Base-by-base conservation (phyloP, 2,797 vertebrate species). In the Cyprinella venusta region DNA sequence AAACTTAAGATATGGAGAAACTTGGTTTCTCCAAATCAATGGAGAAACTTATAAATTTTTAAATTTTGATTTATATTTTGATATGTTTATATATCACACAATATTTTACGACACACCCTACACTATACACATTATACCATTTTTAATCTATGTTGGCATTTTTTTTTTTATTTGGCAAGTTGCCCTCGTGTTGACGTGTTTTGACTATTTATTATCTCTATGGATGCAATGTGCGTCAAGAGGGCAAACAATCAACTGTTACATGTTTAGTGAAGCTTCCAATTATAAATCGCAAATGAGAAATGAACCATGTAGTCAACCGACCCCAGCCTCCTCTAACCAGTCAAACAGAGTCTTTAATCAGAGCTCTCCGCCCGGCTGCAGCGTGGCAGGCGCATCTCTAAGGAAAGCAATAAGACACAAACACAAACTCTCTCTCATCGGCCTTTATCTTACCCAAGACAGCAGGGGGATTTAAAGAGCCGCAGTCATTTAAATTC, bases 261-360 rank as follows among this genome's bases (percentile, higher is more conserved):
- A 18, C 33, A 59, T 56, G 21, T 56, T 56, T 59, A 21, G 59
- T 10, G 16, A 42, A 33, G 26, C 61, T 15, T 77, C 61, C 38
- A 77, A 77, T 77, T 64, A 77, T 64, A 18, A 48, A 45, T 4
- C 6, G 24, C 42, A 63, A 63, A 48, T 64, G 24, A 77, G 40
- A 63, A 63, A 48, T 64, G 24, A 77, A 63, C 18, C 42, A 61
- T 64, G 61, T 64, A 45, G 61, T 64, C 26, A 30, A 48, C 38
- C 12, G 4, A 64, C 76, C 76, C 52, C 13, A 15, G 21, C 72
- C 72, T 76, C 13, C 8, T 13, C 13, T 59, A 24, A 59, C 52
- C 56, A 77, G 76, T 77, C 50, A 50, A 72, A 85, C 65, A 24
- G 72, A 84, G 83, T 83, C 70, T 80, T 84, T 87, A 85, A 87